A percentile compares a stretch with the other conserved stretches of the same genome.
Evolutionary conservation across 2,888 invertebrate species (phyloP).

Genomic region (Azorinus chamasolen): DNA sequence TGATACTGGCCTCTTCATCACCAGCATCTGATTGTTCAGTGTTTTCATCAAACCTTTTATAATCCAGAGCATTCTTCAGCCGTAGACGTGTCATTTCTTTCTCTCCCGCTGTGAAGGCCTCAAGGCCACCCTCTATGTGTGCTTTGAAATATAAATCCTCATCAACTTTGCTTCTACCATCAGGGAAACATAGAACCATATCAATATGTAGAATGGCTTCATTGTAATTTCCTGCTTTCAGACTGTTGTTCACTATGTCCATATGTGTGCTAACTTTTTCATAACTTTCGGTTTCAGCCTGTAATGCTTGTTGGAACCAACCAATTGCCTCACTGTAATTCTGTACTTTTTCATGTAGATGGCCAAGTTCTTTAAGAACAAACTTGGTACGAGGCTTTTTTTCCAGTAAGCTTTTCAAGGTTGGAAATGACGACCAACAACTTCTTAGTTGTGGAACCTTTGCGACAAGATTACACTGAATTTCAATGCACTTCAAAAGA

Average conservation of each 20-base stretch:
- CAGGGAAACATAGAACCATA: constrained; percentile 31
- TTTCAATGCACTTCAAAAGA: constrained; percentile 31
- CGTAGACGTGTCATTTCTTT: constrained; percentile 24
- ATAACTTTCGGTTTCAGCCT: constrained; percentile 4
- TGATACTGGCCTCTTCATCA: not conserved
- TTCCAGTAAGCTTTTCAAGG: constrained; percentile 14
- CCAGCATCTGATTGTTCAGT: not conserved
- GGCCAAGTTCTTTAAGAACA: constrained; percentile 17
- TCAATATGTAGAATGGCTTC: constrained; percentile 37
- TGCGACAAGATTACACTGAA: constrained; percentile 24
- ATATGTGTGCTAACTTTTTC: constrained; percentile 8
- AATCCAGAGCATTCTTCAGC: constrained; percentile 24
- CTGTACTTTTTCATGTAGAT: constrained; percentile 25
- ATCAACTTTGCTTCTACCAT: constrained; percentile 11
- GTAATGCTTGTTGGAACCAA: constrained; percentile 10
- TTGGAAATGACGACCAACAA: constrained; percentile 36
- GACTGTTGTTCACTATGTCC: constrained; percentile 17
- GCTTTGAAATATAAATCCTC: constrained; percentile 16
- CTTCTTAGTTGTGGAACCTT: constrained; percentile 24
- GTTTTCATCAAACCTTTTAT: not conserved
- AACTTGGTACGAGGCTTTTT: constrained; percentile 17
- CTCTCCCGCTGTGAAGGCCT: constrained; percentile 17
- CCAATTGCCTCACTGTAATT: constrained; percentile 25
- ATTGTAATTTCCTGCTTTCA: constrained; percentile 15
- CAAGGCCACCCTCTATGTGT: constrained; percentile 36